A percentile compares a stretch with the other conserved stretches of the same genome.
phyloP scores from a whole-genome alignment of 1,140 invertebrate genomes.

The Drosophila pachea region DNA sequence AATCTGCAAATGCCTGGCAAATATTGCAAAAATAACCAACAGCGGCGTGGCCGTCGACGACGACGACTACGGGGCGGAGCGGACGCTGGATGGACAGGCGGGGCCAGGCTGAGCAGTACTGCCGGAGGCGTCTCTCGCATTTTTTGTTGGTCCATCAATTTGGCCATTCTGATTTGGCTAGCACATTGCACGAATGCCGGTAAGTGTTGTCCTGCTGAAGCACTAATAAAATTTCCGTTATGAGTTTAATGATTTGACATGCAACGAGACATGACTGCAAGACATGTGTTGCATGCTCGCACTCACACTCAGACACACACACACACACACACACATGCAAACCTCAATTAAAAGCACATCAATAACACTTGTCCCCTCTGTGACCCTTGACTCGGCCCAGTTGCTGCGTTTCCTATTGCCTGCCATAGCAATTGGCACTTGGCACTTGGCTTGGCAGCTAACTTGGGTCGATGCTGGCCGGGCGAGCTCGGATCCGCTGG shows the following conservation, averaged over 20 bases:
- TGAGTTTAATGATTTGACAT: constrained; percentile 66
- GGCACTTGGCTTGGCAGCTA: constrained; percentile 63
- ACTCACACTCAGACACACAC: constrained; percentile 28
- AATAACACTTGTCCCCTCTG: constrained; percentile 49
- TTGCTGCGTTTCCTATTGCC: constrained; percentile 21
- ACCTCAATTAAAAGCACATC: constrained; percentile 78
- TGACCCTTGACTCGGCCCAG: neutral
- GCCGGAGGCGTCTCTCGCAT: constrained; percentile 23
- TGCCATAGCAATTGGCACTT: neutral
- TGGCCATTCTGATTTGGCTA: constrained; percentile 66
- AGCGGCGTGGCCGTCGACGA: constrained; percentile 46
- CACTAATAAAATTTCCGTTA: constrained; percentile 70
- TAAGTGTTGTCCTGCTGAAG: constrained; percentile 57
- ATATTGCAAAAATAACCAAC: constrained; percentile 68
- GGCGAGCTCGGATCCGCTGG: too few species aligned
- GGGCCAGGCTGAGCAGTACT: neutral
- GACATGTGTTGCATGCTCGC: constrained; percentile 22
- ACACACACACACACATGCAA: constrained; percentile 31
- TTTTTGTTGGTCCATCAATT: constrained; percentile 51
- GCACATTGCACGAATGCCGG: constrained; percentile 67
- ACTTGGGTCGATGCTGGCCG: constrained; percentile 21
- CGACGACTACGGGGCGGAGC: constrained; percentile 10
- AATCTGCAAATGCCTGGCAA: constrained; percentile 56
- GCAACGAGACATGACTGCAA: constrained; percentile 24
- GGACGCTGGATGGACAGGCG: neutral